These are phyloP conservation scores for Myathropa florea DNA, from an alignment of 2,888 invertebrate species.

Conservation along the genomic window DNA sequence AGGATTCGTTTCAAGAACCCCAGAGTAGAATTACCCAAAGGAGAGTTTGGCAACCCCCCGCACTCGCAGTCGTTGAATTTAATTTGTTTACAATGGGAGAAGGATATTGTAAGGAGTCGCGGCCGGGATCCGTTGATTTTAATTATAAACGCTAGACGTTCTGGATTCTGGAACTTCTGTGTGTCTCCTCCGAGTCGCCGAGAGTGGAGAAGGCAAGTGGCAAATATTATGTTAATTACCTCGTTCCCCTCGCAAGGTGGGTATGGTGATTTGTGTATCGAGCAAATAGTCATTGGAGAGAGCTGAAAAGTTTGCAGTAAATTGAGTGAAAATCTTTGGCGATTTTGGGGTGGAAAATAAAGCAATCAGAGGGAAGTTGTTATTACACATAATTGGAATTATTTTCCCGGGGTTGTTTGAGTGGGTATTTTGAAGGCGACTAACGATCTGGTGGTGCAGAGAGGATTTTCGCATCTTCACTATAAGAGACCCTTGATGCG, in stretches of 20 bases:
- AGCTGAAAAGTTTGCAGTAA: constrained; percentile 20
- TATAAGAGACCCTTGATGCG: neutral
- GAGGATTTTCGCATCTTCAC: neutral
- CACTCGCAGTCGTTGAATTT: constrained; percentile 21
- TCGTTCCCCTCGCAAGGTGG: neutral
- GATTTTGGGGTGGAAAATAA: constrained; percentile 10
- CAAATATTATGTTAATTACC: constrained; percentile 34
- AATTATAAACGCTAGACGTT: constrained; percentile 20
- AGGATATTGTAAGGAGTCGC: constrained; percentile 12
- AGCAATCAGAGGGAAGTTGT: constrained; percentile 22
- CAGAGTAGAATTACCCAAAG: constrained; percentile 1
- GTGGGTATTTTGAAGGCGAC: neutral
- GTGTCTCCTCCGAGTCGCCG: neutral
- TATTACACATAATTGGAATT: constrained; percentile 30
- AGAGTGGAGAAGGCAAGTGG: neutral
- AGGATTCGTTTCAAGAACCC: neutral
- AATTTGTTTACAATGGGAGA: constrained; percentile 33
- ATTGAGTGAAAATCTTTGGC: constrained; percentile 24
- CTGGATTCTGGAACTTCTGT: neutral
- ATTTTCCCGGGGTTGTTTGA: neutral
- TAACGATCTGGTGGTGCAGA: neutral
- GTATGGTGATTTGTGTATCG: constrained; percentile 10
- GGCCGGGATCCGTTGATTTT: constrained; percentile 17
- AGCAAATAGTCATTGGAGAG: constrained; percentile 2
- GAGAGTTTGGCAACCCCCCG: neutral